These are phyloP conservation scores for Xestoiulus laeticollis DNA, from an alignment of 2,888 invertebrate species.

Conservation along the genomic window DNA sequence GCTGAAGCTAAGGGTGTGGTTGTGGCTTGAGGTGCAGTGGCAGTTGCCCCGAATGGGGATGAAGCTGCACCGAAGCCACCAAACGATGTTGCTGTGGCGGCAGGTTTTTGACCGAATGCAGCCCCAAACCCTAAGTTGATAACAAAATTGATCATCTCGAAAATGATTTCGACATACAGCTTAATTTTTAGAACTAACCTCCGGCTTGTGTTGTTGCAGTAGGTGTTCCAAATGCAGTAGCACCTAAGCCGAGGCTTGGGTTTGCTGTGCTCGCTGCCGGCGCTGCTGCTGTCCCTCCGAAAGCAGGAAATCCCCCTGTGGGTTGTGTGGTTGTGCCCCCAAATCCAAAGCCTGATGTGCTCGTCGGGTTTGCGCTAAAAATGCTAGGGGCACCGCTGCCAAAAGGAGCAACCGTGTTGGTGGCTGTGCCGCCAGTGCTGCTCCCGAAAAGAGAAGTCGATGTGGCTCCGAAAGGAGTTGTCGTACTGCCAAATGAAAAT, in stretches of 20 bases:
- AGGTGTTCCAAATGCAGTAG: neutral
- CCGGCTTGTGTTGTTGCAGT: neutral
- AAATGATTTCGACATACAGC: neutral
- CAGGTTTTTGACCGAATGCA: neutral
- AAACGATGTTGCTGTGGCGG: neutral
- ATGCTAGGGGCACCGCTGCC: neutral
- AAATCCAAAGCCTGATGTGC: constrained; percentile 23
- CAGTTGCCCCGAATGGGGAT: neutral
- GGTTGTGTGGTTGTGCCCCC: neutral
- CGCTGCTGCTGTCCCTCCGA: constrained; percentile 14
- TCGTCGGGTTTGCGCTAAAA: neutral
- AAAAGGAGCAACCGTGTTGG: neutral
- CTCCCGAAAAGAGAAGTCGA: constrained; percentile 28
- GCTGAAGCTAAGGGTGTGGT: neutral
- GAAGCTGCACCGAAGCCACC: neutral
- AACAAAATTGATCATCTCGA: neutral
- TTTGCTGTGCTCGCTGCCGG: constrained; percentile 20
- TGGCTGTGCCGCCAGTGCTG: neutral
- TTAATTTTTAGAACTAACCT: neutral
- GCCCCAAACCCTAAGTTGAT: neutral
- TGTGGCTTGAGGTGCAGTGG: neutral
- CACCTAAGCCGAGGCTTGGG: constrained; percentile 9
- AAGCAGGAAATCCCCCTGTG: neutral
- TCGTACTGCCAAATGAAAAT: constrained; percentile 39
- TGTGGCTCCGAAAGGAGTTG: constrained; percentile 21